Percentiles rank a stretch among this genome's conserved stretches.
phyloP scores from a whole-genome alignment of 2,113 vertebrate species.

The Isichthys henryi region DNA sequence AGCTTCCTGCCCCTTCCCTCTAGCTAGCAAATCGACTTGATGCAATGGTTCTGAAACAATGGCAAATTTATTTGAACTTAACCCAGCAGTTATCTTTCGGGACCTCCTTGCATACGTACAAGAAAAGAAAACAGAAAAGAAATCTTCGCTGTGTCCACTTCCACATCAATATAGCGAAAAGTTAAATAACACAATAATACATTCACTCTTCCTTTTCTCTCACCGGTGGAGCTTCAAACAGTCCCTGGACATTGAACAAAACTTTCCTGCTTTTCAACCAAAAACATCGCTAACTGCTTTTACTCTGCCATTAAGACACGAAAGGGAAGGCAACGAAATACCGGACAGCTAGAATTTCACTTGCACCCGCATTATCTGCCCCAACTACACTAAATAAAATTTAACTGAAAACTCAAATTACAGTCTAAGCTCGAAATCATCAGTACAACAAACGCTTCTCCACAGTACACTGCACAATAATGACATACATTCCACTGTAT shows the following conservation, averaged over 20 bases:
- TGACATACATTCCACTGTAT: no score
- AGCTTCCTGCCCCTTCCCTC: not conserved
- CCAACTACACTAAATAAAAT: not conserved
- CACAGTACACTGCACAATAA: no score
- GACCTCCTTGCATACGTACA: no score
- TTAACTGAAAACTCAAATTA: no score
- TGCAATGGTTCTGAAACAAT: not conserved
- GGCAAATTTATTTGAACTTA: not conserved
- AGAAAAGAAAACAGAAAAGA: not conserved
- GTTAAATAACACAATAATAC: not conserved
- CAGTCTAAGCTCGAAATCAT: no score
- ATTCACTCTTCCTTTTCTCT: not conserved
- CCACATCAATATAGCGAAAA: not conserved
- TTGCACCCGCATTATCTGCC: not conserved
- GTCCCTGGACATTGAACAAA: not conserved
- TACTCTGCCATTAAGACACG: not conserved
- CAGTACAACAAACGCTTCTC: no score
- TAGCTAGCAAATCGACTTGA: not conserved
- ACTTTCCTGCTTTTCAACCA: not conserved
- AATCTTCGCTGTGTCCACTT: not conserved
- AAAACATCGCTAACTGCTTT: not conserved
- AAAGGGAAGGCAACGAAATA: not conserved
- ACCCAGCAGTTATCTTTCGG: not conserved
- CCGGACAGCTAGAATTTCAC: not conserved
- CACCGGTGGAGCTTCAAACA: not conserved